Conservation (phyloP, 2,113 vertebrate species). For the Cheirogaleus medius region DNA sequence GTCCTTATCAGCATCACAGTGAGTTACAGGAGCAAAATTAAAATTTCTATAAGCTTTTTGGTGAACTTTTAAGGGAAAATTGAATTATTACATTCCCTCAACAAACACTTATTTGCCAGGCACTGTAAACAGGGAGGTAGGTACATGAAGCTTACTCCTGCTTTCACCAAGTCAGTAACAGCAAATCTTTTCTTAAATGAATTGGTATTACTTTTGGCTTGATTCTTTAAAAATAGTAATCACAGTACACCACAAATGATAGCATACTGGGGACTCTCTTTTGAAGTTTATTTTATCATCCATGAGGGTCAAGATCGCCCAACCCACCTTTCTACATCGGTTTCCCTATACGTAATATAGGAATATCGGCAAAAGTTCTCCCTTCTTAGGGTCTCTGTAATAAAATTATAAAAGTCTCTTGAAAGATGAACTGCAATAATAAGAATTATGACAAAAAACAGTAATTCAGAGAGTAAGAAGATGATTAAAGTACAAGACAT, state of each 20-base stretch:
- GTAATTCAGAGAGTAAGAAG: slow-evolving; percentile 2
- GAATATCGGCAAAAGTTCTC: neutral
- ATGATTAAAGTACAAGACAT: slow-evolving; percentile 15
- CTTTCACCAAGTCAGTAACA: neutral
- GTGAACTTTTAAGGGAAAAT: slow-evolving; percentile 38
- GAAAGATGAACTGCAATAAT: slow-evolving; percentile 11
- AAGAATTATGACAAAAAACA: slow-evolving; percentile 25
- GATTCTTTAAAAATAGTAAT: slow-evolving; percentile 40
- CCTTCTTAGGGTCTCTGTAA: slow-evolving; percentile 3
- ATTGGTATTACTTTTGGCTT: slow-evolving; percentile 28
- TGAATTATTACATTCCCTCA: neutral
- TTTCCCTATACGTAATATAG: neutral
- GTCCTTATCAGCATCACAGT: slow-evolving; percentile 5
- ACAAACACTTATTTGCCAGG: neutral
- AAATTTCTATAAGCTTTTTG: neutral
- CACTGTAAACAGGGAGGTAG: neutral
- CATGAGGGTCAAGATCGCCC: neutral
- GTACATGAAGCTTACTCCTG: neutral
- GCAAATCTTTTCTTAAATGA: slow-evolving; percentile 16
- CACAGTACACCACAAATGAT: neutral
- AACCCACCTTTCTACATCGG: neutral
- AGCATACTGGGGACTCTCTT: neutral
- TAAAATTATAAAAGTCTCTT: slow-evolving; percentile 41
- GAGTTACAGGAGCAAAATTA: neutral
- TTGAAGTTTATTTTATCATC: slow-evolving; percentile 20